Conservation (phyloP, 2,797 vertebrate genomes). For the Tinamus major region DNA sequence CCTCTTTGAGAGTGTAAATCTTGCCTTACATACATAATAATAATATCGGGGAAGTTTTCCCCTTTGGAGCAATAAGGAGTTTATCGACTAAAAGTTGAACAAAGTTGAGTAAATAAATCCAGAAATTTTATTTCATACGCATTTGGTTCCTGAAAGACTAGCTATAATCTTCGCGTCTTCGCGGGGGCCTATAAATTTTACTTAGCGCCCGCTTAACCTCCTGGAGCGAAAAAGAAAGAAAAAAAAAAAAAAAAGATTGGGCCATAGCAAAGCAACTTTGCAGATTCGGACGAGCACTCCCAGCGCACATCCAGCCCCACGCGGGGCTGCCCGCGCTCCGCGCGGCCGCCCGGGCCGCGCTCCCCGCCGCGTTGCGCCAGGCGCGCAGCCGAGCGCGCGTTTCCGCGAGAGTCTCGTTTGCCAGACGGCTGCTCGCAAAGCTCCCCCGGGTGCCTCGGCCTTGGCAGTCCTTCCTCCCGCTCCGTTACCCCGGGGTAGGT, state of each 20-base stretch:
- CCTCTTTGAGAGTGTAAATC: background rate
- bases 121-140: background rate
- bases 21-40: background rate
- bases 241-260: background rate
- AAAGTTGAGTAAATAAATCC: constrained; percentile 51
- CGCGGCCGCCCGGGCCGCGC: background rate
- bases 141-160: constrained; percentile 46
- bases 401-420: no score
- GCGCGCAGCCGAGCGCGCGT: background rate
- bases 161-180: constrained; percentile 47
- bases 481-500: background rate
- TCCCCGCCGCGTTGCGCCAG: background rate
- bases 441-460: background rate
- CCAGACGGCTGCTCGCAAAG: background rate
- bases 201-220: background rate
- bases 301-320: no score
- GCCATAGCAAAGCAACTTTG: background rate
- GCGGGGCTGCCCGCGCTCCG: no score
- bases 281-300: background rate
- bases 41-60: background rate
- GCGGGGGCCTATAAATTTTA: constrained; percentile 44
- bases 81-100: constrained; percentile 40
- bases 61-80: constrained; percentile 35
- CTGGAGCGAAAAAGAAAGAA: background rate
- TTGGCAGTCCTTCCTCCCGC: background rate